phyloP scores from a whole-genome alignment of 2,113 vertebrate genomes.

The Porphyrio hochstetteri region DNA sequence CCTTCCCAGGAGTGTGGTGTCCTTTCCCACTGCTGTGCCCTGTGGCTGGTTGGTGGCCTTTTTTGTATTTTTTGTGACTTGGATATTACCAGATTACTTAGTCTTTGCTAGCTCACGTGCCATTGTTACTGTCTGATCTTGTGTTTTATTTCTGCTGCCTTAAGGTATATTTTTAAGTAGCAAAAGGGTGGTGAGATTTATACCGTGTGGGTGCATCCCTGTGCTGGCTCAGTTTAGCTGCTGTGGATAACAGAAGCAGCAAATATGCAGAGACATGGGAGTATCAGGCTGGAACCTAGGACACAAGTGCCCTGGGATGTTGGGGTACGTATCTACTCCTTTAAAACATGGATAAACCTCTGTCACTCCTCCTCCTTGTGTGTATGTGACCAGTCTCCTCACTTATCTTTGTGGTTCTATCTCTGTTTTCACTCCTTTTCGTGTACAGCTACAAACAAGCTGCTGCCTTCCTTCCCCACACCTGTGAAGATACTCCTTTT shows the following conservation, averaged over 20 bases:
- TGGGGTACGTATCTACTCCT: not conserved
- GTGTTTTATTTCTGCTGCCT: not conserved
- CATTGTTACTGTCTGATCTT: not conserved
- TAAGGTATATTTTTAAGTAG: not conserved
- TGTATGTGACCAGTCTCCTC: not conserved
- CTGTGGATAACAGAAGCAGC: not conserved
- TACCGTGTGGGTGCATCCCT: not conserved
- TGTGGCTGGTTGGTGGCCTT: not conserved
- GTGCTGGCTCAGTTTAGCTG: not conserved
- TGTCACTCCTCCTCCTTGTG: not conserved
- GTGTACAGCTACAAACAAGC: not conserved
- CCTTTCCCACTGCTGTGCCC: accelerated
- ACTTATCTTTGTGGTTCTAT: not conserved
- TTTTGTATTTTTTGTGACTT: not conserved
- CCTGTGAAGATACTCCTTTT: not conserved
- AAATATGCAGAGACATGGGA: not conserved
- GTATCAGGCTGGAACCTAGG: not conserved
- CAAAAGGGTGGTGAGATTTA: not conserved
- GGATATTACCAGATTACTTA: not conserved
- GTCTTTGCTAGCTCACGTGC: not conserved
- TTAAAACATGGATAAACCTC: not conserved
- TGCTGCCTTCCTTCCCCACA: not conserved
- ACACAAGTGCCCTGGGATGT: not conserved
- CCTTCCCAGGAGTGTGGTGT: not conserved
- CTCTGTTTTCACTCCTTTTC: not conserved